Evolutionary conservation across 2,113 vertebrate genomes (phyloP), one percentile per base, ranked within the genome.

Genomic region (Fregetta grallaria): DNA sequence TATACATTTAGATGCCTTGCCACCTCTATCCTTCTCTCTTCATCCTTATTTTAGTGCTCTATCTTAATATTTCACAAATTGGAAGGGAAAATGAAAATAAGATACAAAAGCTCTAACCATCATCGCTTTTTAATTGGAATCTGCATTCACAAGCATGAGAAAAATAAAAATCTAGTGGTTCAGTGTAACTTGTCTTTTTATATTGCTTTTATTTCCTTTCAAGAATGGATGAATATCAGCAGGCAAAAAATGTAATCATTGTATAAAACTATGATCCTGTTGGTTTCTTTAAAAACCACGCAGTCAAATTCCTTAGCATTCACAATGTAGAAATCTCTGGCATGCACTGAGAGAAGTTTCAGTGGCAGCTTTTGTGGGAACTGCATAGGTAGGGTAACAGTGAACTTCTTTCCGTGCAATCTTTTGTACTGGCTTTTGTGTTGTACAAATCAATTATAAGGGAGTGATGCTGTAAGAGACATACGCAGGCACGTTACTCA

Each of bases 371-470:
- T 70, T 32, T 29, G 34, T 74, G 29, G 76, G 83, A 86, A 29
- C 40, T 21, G 22, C 65, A 52, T 7, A 52, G 47, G 58, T 80
- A 66, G 42, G 34, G 53, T 58, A 42, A 70, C 47, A 55, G 59
- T 61, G 86, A 88, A 56, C 50, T 68, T 23, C 36, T 50, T 44
- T 40, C 61, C 40, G 38, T 38, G 55, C 55, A 29, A 10, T 42
- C 16, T 11, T 58, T 27, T 25, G 8, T 72, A 50, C 49, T 72
- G 63, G 20, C 53, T 67, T 66, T 45, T 42, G 29, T 42, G 11
- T 25, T 1, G 1, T 16, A 42, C 47, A 52, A 20, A 63, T 42
- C 32, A 63, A 0, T 26, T 30, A 0, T 4, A 32, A 55, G 38
- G 45, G 16, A 65, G 18, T 30, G 36, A 42, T 59, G 52, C 25